phyloP scores from a whole-genome alignment of 2,113 vertebrate species.

The Rousettus leschenaultii region DNA sequence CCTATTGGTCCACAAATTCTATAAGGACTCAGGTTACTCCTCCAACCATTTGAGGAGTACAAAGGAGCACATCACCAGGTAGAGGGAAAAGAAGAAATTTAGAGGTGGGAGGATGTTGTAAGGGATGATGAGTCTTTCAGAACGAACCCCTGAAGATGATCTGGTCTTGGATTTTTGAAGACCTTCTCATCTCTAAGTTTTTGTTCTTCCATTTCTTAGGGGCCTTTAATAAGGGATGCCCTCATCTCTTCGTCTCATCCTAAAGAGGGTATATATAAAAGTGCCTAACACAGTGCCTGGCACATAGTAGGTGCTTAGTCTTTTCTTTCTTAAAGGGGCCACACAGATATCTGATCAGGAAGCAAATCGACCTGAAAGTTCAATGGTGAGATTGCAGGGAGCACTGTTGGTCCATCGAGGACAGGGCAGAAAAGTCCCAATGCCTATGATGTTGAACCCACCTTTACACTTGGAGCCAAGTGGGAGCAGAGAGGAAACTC shows the following conservation, averaged over 20 bases:
- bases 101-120: background rate
- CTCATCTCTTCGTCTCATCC: background rate
- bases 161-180: background rate
- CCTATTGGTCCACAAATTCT: conserved; percentile 68
- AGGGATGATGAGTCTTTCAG: background rate
- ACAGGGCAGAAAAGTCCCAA: background rate
- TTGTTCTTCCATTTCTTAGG: background rate
- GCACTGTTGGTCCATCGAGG: background rate
- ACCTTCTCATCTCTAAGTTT: background rate
- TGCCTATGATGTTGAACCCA: background rate
- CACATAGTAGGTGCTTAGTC: conserved; percentile 12
- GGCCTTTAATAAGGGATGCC: background rate
- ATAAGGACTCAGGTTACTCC: conserved; percentile 17
- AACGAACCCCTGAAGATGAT: background rate
- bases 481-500: background rate
- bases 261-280: background rate
- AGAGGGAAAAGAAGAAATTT: background rate
- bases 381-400: background rate
- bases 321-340: conserved; percentile 26
- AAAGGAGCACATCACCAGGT: background rate
- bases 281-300: conserved; percentile 52
- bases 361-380: background rate
- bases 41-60: background rate
- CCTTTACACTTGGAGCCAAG: background rate
- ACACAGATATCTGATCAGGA: background rate